Conservation (phyloP, 2,113 vertebrate species). For the Aegypius monachus region DNA sequence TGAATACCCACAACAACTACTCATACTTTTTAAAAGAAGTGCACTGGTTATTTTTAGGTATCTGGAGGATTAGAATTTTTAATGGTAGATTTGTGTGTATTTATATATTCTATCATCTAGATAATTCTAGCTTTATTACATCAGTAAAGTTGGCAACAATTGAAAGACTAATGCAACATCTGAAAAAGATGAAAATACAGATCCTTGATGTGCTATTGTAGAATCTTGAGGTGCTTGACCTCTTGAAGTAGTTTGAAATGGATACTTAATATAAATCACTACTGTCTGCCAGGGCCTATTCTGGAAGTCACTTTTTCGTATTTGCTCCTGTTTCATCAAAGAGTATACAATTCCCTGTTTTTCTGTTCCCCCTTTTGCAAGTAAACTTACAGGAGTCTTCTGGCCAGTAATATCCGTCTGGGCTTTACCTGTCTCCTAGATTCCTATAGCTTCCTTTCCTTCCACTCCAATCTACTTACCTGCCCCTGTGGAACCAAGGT, state of each 20-base stretch:
- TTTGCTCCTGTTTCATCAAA: neutral
- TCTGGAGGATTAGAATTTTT: neutral
- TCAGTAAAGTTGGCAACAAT: too few species aligned
- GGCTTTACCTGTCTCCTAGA: neutral
- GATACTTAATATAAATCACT: neutral
- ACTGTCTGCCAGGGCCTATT: neutral
- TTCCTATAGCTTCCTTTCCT: neutral
- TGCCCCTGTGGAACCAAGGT: neutral
- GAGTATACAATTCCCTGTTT: neutral
- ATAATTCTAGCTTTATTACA: neutral
- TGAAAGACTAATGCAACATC: too few species aligned
- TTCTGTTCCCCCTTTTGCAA: neutral
- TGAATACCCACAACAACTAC: neutral
- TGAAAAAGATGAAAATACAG: neutral
- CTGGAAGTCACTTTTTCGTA: neutral
- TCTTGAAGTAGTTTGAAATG: neutral
- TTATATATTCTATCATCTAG: neutral
- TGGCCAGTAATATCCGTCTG: neutral
- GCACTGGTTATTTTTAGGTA: neutral
- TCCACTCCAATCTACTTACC: neutral
- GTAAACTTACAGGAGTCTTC: neutral
- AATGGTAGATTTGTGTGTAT: neutral
- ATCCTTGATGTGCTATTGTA: neutral
- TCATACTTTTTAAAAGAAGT: neutral
- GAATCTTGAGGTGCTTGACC: neutral